These are phyloP conservation scores for Oxygymnocypris stewartii DNA, from an alignment of 2,113 vertebrate species.

Conservation along the genomic window DNA sequence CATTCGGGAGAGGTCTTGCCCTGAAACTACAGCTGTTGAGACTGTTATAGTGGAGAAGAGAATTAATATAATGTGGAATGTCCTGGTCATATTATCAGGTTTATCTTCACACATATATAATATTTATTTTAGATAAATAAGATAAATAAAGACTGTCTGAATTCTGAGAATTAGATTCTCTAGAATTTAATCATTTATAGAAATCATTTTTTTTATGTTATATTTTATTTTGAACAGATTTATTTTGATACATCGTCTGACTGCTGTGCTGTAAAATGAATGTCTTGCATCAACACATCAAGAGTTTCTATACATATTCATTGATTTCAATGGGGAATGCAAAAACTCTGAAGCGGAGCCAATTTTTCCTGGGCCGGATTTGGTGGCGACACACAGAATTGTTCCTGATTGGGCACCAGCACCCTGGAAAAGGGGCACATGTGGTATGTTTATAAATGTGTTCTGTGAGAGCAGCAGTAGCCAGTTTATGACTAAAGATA, in stretches of 20 bases:
- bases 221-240: no score
- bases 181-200: background rate
- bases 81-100: conserved; percentile 52
- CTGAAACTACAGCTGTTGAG: background rate
- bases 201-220: no score
- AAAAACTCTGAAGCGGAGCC: background rate
- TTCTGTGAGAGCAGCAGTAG: conserved; percentile 25
- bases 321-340: background rate
- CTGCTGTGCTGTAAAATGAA: background rate
- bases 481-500: conserved; percentile 24
- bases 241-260: no score
- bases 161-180: background rate
- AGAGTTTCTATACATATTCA: background rate
- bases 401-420: background rate
- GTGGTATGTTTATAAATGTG: conserved; percentile 31
- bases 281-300: background rate
- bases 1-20: background rate
- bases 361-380: background rate
- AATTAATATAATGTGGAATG: conserved; percentile 2
- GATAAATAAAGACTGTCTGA: background rate
- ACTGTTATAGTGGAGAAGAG: conserved; percentile 40
- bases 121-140: background rate
- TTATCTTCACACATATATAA: conserved; percentile 51
- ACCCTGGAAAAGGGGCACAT: background rate
- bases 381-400: background rate